Percentiles rank a stretch among this genome's conserved stretches.
phyloP scores from a whole-genome alignment of 2,888 invertebrate genomes.

The Gortyna flavago region DNA sequence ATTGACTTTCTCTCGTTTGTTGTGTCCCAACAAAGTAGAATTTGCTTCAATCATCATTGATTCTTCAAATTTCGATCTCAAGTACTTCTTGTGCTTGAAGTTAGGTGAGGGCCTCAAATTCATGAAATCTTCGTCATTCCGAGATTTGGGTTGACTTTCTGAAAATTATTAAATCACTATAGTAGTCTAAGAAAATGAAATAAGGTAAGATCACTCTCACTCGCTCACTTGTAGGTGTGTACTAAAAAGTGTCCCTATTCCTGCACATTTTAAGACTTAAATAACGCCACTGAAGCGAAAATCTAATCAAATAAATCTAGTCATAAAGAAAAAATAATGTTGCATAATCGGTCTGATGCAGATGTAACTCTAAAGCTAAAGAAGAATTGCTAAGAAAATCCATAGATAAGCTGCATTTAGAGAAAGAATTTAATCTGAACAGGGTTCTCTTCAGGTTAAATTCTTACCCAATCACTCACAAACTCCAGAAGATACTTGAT shows the following conservation, averaged over 20 bases:
- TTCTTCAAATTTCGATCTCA: constrained; percentile 76
- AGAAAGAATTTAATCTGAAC: not conserved
- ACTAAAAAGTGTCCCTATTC: not conserved
- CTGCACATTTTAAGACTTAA: not conserved
- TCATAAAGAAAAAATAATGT: not conserved
- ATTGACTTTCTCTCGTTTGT: constrained; percentile 34
- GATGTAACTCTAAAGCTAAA: too few relatives aligned
- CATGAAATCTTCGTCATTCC: constrained; percentile 73
- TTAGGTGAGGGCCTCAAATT: constrained; percentile 80
- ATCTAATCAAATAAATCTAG: not conserved
- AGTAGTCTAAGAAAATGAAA: not conserved
- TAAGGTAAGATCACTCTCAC: not conserved
- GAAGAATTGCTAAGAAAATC: not conserved
- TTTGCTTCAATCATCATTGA: constrained; percentile 45
- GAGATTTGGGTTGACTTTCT: constrained; percentile 35
- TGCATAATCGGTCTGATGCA: too few relatives aligned
- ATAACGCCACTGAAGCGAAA: not conserved
- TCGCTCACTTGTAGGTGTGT: not conserved
- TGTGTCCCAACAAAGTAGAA: not conserved
- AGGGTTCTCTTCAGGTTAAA: too few relatives aligned
- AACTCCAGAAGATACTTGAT: too few relatives aligned
- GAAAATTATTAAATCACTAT: constrained; percentile 23
- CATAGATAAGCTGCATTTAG: not conserved
- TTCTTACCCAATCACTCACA: too few relatives aligned
- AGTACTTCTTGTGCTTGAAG: constrained; percentile 81